These are phyloP conservation scores for Scortum barcoo DNA, from an alignment of 2,113 vertebrate species.

Conservation along the genomic window DNA sequence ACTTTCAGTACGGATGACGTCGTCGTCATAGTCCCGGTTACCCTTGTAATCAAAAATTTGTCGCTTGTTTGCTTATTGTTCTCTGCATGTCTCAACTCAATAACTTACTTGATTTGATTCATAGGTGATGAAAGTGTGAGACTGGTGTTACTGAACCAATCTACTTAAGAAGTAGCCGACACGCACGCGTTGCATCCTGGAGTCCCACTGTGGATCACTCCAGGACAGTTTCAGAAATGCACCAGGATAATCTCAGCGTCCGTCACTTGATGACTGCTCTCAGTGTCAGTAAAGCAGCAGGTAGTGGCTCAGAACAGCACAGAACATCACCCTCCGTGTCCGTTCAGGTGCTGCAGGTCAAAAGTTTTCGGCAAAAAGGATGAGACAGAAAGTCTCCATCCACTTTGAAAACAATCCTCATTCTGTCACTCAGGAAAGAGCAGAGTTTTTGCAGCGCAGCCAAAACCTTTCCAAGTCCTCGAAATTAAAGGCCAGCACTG, in stretches of 20 bases:
- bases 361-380: slow-evolving; percentile 4
- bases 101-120: slow-evolving; percentile 64
- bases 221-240: slow-evolving; percentile 16
- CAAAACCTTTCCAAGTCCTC: background rate
- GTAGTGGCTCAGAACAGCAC: background rate
- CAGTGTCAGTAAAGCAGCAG: slow-evolving; percentile 9
- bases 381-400: background rate
- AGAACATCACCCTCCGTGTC: slow-evolving; percentile 5
- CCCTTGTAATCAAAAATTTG: slow-evolving; percentile 11
- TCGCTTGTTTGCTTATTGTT: slow-evolving; percentile 35
- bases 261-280: background rate
- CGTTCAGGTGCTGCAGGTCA: background rate
- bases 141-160: slow-evolving; percentile 23
- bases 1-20: slow-evolving; percentile 45
- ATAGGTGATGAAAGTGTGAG: slow-evolving; percentile 31
- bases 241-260: background rate
- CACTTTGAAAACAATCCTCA: slow-evolving; percentile 28
- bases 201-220: slow-evolving; percentile 4
- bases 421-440: background rate
- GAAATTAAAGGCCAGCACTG: background rate
- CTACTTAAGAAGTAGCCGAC: background rate
- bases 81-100: slow-evolving; percentile 41
- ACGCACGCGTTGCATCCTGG: slow-evolving; percentile 4
- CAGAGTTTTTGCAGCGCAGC: background rate
- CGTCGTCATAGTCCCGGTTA: slow-evolving; percentile 25